Evolutionary conservation across 2,888 invertebrate species (phyloP).

Genomic region (Elmis aenea): DNA sequence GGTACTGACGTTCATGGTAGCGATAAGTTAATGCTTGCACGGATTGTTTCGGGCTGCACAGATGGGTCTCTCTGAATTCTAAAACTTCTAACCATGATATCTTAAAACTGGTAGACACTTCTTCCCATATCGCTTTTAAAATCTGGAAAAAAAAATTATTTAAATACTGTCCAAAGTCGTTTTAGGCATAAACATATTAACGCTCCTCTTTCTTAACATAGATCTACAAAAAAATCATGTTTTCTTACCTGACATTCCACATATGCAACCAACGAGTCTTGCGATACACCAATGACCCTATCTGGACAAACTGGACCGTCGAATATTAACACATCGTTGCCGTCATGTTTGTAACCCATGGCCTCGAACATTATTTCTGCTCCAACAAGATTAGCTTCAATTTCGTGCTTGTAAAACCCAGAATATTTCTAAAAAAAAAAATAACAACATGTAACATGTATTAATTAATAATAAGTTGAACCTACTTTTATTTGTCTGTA

Average conservation of each 20-base stretch:
- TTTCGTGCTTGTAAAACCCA: slow-evolving; percentile 84
- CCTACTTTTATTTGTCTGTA: slow-evolving; percentile 73
- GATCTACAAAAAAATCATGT: neutral
- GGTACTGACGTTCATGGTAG: slow-evolving; percentile 45
- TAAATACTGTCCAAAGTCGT: no score
- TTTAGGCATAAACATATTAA: no score
- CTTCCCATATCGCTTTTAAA: slow-evolving; percentile 71
- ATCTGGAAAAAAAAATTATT: slow-evolving; percentile 51
- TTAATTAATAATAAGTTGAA: slow-evolving; percentile 9
- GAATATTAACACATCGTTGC: slow-evolving; percentile 55
- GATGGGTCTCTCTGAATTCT: slow-evolving; percentile 54
- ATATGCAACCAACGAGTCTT: slow-evolving; percentile 80
- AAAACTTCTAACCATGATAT: slow-evolving; percentile 65
- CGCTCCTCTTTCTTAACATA: no score
- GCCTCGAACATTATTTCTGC: slow-evolving; percentile 72
- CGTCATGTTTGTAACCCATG: slow-evolving; percentile 72
- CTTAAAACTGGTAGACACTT: slow-evolving; percentile 53
- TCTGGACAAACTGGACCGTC: slow-evolving; percentile 79
- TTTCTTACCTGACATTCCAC: slow-evolving; percentile 74
- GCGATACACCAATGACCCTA: slow-evolving; percentile 70
- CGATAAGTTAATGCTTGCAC: slow-evolving; percentile 49
- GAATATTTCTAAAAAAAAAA: slow-evolving; percentile 64
- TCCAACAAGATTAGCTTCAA: slow-evolving; percentile 73
- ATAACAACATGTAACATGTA: neutral
- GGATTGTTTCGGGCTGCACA: slow-evolving; percentile 53